A percentile compares a stretch with the other conserved stretches of the same genome.
These are phyloP conservation scores for Ceratitis capitata DNA, from an alignment of 1,140 invertebrate genomes.

Conservation along the genomic window DNA sequence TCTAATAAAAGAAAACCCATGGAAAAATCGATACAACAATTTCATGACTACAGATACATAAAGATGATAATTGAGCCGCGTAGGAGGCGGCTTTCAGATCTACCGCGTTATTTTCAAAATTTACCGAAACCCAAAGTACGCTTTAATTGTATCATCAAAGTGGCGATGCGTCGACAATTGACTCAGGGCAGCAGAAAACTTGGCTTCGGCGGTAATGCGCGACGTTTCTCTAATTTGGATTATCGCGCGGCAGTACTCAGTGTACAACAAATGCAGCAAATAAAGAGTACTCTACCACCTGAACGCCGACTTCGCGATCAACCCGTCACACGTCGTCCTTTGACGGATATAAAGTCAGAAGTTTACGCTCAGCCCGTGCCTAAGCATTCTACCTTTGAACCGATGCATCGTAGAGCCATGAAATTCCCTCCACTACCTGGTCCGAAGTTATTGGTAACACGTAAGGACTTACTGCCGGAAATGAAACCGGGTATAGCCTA, in stretches of 20 bases:
- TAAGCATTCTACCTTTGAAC: conserved; percentile 49
- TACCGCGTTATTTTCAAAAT: conserved; percentile 18
- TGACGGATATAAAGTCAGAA: conserved; percentile 35
- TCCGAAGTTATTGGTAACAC: conserved; percentile 54
- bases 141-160: conserved; percentile 56
- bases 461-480: conserved; percentile 48
- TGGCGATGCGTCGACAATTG: conserved; percentile 51
- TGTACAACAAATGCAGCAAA: conserved; percentile 47
- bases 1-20: neutral
- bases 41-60: conserved; percentile 55
- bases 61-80: conserved; percentile 53
- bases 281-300: conserved; percentile 49
- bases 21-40: conserved; percentile 47
- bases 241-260: conserved; percentile 50
- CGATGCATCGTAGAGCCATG: conserved; percentile 54
- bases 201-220: conserved; percentile 54
- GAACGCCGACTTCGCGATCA: conserved; percentile 49
- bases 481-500: neutral
- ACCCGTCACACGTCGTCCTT: conserved; percentile 43
- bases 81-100: neutral
- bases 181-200: conserved; percentile 57
- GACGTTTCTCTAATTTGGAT: conserved; percentile 53
- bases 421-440: conserved; percentile 55
- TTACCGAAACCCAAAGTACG: conserved; percentile 46
- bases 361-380: conserved; percentile 50